Base-by-base conservation (phyloP, 1,140 invertebrate genomes). In the Araneus ventricosus region DNA sequence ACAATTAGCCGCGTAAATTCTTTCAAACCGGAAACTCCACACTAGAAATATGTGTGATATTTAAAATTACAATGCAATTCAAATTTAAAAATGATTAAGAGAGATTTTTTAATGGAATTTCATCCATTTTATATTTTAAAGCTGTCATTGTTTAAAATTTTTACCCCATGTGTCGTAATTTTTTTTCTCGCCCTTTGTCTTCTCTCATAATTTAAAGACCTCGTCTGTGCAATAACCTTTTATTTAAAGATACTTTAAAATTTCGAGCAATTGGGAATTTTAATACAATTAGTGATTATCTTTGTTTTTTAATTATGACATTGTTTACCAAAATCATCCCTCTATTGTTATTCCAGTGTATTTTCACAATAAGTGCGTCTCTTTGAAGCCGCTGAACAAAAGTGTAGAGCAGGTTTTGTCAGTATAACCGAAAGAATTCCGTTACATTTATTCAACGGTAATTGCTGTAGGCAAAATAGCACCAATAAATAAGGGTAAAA, bases 171-270 rank as follows among this genome's bases (percentile, higher is more conserved):
- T 27, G 61, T 63, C 27, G 7, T n/a, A n/a, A 27, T 67, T 27
- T 67, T 67, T 67, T 67, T 30, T n/a, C 3, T 63, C 63, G 4
- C 63, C 27, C 30, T 34, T 34, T 34, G 4, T 22, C 4, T 37
- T 14, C 70, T 10, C 5, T 34, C 20, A 75, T 30, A 67, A 67
- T 75, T 75, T 75, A 75, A 20, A 75, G 34, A 75, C 34, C 22
- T 34, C 17, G 27, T 37, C 14, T 20, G 30, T 75, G 37, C 20
- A 34, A 20, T 75, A 75, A 34, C 30, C 27, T 75, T 75, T 75
- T 75, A 75, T 75, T 75, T 75, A 75, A 75, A 75, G 70, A 37
- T 75, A 20, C 30, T 75, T 75, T 75, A 75, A 75, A 75, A 75
- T 75, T 75, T 75, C 14, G 37, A 75, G 20, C 70, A 75, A 75